phyloP scores from a whole-genome alignment of 2,888 invertebrate species.

The Aethes cnicana region DNA sequence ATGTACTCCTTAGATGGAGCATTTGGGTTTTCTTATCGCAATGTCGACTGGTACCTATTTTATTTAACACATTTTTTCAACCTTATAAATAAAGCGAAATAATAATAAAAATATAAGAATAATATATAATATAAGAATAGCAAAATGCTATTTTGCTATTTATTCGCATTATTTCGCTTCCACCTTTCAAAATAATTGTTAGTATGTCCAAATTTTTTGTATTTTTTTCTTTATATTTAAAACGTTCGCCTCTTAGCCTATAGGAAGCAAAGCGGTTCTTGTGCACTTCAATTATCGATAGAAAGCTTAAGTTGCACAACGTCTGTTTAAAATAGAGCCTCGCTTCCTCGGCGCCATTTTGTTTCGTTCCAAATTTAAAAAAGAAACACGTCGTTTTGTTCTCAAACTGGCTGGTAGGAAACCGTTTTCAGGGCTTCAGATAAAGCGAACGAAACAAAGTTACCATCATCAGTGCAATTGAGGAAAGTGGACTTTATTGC shows the following conservation, averaged over 20 bases:
- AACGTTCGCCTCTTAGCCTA: constrained; percentile 10
- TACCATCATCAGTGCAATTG: background rate
- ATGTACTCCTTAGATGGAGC: too few species aligned
- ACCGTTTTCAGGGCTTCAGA: constrained; percentile 16
- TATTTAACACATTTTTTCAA: too few species aligned
- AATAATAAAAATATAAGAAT: too few species aligned
- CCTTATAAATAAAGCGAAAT: too few species aligned
- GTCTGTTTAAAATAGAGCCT: constrained; percentile 12
- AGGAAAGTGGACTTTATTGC: constrained; percentile 3
- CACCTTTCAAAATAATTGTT: too few species aligned
- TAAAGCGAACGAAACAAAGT: background rate
- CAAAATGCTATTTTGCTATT: too few species aligned
- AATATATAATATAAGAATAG: too few species aligned
- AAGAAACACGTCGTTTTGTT: constrained; percentile 3
- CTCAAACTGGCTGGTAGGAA: constrained; percentile 10
- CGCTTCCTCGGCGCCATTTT: background rate
- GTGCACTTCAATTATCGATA: constrained; percentile 20
- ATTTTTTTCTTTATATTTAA: too few species aligned
- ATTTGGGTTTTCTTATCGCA: too few species aligned
- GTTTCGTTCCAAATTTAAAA: background rate
- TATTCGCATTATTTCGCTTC: too few species aligned
- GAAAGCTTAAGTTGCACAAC: constrained; percentile 23
- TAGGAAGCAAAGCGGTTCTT: constrained; percentile 12
- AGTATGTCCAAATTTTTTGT: too few species aligned
- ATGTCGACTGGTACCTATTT: too few species aligned